Evolutionary conservation across 2,888 invertebrate genomes (phyloP), one percentile per base, ranked within the genome.

Genomic region (Lithophane ornitopus): DNA sequence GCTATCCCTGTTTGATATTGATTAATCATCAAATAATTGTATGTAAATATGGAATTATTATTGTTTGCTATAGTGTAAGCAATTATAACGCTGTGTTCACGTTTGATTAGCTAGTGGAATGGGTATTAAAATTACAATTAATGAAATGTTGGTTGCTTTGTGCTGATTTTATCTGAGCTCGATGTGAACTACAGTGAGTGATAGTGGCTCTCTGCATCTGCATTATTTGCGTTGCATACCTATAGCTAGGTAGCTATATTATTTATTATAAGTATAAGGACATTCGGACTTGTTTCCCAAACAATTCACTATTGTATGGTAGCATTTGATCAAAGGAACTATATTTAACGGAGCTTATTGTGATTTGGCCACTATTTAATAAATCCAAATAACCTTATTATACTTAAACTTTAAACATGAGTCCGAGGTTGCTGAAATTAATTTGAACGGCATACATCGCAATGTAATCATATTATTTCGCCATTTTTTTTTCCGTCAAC

Each of bases 1-100:
- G 34, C 54, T 44, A 72, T 71, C 65, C 59, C 39, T 65, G 66
- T 77, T 83, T 80, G 69, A 76, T 77, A 76, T 80, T 86, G 76
- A 86, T 88, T 87, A 66, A 71, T 75, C 67, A 75, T 83, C 49
- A 78, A 88, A 88, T 86, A 61, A 78, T 56, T 52, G 54, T 68
- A 75, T 67, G 80, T 84, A 86, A 86, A 87, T 80, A 80, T 52
- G 44, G 49, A 56, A 54, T 84, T 54, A 80, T 69, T 78, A 66
- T 70, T 86, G 78, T 80, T 72, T 75, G 65, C 61, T 54, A 22
- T 73, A 58, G 65, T 71, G 49, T 78, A 62, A 75, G 76, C 86
- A 80, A 88, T 88, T 70, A 80, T 72, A 78, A 69, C 46, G 54
- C 52, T 62, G 44, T 61, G 62, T 52, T 69, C 71, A 63, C 70